Conservation (phyloP, 2,888 invertebrate genomes). For the Elgonia sp. region DNA sequence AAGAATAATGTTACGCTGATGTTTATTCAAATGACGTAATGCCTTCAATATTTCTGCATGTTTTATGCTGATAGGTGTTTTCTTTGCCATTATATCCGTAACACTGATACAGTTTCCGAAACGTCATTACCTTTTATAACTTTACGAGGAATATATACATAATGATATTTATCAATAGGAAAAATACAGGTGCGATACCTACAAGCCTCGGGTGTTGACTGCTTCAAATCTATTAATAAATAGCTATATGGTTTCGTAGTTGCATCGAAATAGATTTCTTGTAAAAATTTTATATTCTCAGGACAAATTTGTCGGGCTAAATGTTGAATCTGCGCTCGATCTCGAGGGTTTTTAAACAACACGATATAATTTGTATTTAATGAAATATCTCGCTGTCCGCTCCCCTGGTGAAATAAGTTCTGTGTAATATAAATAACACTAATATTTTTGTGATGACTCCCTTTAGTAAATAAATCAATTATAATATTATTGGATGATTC, state of each 20-base stretch:
- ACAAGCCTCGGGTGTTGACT: slow-evolving; percentile 25
- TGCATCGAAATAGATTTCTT: slow-evolving; percentile 31
- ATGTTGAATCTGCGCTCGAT: background rate
- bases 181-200: slow-evolving; percentile 31
- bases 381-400: background rate
- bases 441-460: slow-evolving; percentile 64
- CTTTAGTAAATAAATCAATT: slow-evolving; percentile 77
- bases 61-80: background rate
- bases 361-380: slow-evolving; percentile 7
- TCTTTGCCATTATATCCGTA: background rate
- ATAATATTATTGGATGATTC: slow-evolving; percentile 54
- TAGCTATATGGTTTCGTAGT: slow-evolving; percentile 40
- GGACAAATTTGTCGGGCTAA: background rate
- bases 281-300: background rate
- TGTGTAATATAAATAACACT: background rate
- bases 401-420: background rate
- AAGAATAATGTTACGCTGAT: too few relatives aligned
- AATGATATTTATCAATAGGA: slow-evolving; percentile 27
- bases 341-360: background rate
- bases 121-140: background rate
- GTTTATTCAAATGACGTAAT: too few relatives aligned
- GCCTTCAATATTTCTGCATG: background rate
- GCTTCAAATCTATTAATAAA: slow-evolving; percentile 39
- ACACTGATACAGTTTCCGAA: background rate
- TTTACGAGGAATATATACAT: background rate